Evolutionary conservation across 2,113 vertebrate genomes (phyloP).

Genomic region (Addax nasomaculatus): DNA sequence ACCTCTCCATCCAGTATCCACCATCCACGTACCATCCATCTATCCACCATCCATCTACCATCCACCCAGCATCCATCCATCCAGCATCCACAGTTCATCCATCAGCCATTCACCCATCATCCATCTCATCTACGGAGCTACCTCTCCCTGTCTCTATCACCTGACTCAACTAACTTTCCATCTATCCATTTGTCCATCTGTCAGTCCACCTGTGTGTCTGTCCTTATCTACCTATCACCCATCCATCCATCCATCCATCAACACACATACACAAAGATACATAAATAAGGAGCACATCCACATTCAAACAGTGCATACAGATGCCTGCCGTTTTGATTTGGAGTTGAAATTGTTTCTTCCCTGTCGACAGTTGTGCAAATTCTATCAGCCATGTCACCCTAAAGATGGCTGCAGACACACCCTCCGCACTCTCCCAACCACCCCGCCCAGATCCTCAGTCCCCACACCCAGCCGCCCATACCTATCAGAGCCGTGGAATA

Average conservation of each 20-base stretch:
- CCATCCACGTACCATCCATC: background rate
- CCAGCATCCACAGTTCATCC: background rate
- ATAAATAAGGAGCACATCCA: fast-evolving
- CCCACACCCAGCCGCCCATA: background rate
- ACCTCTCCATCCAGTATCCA: background rate
- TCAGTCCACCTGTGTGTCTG: background rate
- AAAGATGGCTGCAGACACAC: fast-evolving
- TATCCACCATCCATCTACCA: background rate
- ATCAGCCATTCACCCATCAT: background rate
- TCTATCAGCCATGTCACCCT: fast-evolving
- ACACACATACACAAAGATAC: background rate
- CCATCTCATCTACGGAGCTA: background rate
- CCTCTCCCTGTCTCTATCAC: background rate
- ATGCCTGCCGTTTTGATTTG: fast-evolving
- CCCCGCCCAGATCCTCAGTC: fast-evolving
- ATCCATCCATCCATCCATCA: background rate
- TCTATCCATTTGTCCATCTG: background rate
- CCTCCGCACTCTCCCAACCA: fast-evolving
- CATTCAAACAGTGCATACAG: background rate
- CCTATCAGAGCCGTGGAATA: conserved; percentile 87
- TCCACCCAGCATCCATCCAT: background rate
- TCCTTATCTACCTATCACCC: background rate
- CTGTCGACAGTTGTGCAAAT: fast-evolving
- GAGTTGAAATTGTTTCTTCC: background rate
- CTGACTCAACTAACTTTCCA: too few species aligned